Conservation (phyloP, 1,140 invertebrate genomes). For the Dreissena polymorpha region DNA sequence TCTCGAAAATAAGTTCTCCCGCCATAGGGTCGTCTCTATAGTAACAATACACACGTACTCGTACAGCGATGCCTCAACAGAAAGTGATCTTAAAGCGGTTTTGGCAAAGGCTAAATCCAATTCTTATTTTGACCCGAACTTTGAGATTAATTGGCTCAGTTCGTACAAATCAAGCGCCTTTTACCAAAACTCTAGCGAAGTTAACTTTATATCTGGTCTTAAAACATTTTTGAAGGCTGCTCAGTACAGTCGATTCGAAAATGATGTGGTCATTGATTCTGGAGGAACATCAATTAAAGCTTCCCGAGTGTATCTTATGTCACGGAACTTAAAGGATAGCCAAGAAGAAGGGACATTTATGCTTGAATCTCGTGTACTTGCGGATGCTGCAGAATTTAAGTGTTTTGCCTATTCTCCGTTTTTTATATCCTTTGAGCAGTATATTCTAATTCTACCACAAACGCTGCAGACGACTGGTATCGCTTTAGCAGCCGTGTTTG, state of each 20-base stretch:
- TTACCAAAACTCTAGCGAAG: constrained; percentile 28
- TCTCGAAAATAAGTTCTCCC: constrained; percentile 43
- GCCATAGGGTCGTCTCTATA: constrained; percentile 43
- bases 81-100: constrained; percentile 29
- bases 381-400: constrained; percentile 59
- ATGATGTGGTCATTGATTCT: constrained; percentile 93
- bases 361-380: constrained; percentile 63
- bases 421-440: constrained; percentile 82
- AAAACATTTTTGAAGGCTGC: constrained; percentile 81
- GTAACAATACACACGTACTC: constrained; percentile 17
- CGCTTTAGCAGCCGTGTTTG: constrained; percentile 96
- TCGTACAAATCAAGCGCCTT: constrained; percentile 16
- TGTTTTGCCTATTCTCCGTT: constrained; percentile 63
- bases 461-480: constrained; percentile 95
- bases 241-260: constrained; percentile 80
- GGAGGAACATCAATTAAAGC: constrained; percentile 88
- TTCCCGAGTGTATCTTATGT: constrained; percentile 64
- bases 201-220: constrained; percentile 32
- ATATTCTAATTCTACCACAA: constrained; percentile 95
- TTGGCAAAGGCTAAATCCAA: constrained; percentile 27
- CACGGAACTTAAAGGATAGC: constrained; percentile 50
- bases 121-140: constrained; percentile 22
- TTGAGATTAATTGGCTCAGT: constrained; percentile 52
- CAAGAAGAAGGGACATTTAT: constrained; percentile 63
- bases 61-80: constrained; percentile 28